Evolutionary conservation across 2,797 vertebrate genomes (phyloP).

Genomic region (Thamnophis elegans): DNA sequence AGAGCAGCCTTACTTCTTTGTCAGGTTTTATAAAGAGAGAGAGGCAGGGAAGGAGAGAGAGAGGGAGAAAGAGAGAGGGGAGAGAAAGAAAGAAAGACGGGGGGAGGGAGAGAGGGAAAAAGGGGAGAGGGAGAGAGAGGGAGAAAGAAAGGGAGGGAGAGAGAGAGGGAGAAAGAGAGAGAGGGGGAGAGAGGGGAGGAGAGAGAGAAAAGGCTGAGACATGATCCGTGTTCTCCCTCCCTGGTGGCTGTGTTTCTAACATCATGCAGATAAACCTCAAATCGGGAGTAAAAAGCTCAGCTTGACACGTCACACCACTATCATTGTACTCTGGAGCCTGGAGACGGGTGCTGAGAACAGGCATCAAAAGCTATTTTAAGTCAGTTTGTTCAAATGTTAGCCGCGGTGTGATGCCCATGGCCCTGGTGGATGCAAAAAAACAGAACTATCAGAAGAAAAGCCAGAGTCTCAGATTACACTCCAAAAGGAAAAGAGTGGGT

Average conservation of each 20-base stretch:
- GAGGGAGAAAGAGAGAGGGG: too few relatives aligned
- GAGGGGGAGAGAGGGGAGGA: too few relatives aligned
- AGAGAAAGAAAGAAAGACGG: too few relatives aligned
- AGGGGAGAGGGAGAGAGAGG: neutral
- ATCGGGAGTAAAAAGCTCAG: constrained; percentile 13
- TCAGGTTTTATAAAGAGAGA: neutral
- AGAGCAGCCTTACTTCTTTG: neutral
- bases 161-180: too few relatives aligned
- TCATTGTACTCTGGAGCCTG: constrained; percentile 19
- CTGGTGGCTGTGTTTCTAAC: constrained; percentile 33
- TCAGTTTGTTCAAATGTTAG: neutral
- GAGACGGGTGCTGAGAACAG: constrained; percentile 11
- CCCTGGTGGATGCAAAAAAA: neutral
- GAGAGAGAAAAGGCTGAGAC: neutral
- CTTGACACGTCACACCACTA: constrained; percentile 5
- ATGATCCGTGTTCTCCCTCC: constrained; percentile 25
- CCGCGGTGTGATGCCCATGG: neutral
- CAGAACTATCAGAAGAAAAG: constrained; percentile 1
- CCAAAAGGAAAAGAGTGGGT: constrained; percentile 23
- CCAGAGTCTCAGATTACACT: constrained; percentile 7
- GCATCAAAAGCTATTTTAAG: constrained; percentile 3
- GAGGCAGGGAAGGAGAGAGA: too few relatives aligned
- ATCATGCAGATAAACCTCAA: constrained; percentile 27
- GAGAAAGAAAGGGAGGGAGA: too few relatives aligned
- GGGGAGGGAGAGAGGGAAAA: too few relatives aligned